phyloP scores from a whole-genome alignment of 2,113 vertebrate genomes.

The Ammodytes dubius region DNA sequence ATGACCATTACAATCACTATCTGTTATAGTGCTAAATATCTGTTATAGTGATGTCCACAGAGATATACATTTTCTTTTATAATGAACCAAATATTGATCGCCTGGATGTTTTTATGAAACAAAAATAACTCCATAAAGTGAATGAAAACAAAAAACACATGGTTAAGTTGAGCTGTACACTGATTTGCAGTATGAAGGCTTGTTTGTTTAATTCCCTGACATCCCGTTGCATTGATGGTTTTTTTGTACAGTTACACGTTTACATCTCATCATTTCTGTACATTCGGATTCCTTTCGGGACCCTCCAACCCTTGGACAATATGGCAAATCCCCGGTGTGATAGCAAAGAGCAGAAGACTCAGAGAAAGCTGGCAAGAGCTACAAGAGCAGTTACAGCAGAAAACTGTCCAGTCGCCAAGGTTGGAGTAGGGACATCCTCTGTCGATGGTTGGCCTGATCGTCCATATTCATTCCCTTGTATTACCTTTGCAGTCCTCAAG shows the following conservation, averaged over 20 bases:
- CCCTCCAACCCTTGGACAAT: conserved; percentile 46
- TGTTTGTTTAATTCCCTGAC: conserved; percentile 68
- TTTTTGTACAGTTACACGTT: conserved; percentile 46
- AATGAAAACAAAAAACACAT: conserved; percentile 66
- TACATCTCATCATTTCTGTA: conserved; percentile 46
- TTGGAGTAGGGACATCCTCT: conserved; percentile 42
- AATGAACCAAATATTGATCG: conserved; percentile 57
- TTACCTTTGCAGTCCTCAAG: conserved; percentile 48
- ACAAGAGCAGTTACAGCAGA: conserved; percentile 61
- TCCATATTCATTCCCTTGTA: conserved; percentile 42
- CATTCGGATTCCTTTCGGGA: conserved; percentile 31
- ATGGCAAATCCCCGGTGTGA: conserved; percentile 50
- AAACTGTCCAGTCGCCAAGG: conserved; percentile 62
- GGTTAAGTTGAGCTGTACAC: conserved; percentile 74
- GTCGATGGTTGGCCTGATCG: conserved; percentile 39
- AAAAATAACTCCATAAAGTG: conserved; percentile 58
- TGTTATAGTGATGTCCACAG: conserved; percentile 76
- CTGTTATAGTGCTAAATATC: conserved; percentile 74
- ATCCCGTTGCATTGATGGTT: conserved; percentile 52
- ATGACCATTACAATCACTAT: conserved; percentile 63
- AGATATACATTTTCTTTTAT: conserved; percentile 63
- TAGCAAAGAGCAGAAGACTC: conserved; percentile 57
- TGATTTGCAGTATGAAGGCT: conserved; percentile 81
- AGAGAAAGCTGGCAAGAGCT: conserved; percentile 61
- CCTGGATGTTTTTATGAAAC: conserved; percentile 69